These are phyloP conservation scores for Papilio helenus DNA, from an alignment of 1,140 invertebrate genomes.

Conservation along the genomic window DNA sequence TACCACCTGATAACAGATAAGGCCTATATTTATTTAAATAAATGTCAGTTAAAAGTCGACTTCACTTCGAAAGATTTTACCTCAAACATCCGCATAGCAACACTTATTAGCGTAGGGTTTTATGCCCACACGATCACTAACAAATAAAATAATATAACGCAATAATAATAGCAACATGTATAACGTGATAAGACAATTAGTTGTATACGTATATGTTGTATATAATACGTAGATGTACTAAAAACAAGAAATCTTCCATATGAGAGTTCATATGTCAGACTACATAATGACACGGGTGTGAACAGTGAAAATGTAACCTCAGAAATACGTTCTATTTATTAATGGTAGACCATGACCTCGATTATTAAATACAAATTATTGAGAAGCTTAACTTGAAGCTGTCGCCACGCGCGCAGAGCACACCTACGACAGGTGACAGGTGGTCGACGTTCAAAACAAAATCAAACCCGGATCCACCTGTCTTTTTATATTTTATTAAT, in stretches of 20 bases:
- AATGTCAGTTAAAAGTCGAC: neutral
- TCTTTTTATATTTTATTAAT: constrained; percentile 6
- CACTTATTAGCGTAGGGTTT: too few relatives aligned
- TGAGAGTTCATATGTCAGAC: neutral
- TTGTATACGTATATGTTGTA: too few relatives aligned
- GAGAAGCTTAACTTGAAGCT: neutral
- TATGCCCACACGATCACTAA: too few relatives aligned
- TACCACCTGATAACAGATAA: neutral
- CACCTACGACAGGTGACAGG: neutral
- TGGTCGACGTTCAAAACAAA: neutral
- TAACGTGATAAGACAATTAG: too few relatives aligned
- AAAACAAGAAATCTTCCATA: too few relatives aligned
- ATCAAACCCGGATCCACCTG: constrained; percentile 7
- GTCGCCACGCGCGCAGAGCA: neutral
- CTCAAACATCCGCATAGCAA: constrained; percentile 1
- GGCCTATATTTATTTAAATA: neutral
- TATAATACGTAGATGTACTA: neutral
- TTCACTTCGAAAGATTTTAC: neutral
- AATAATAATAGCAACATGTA: too few relatives aligned
- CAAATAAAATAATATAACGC: too few relatives aligned
- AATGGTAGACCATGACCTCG: neutral
- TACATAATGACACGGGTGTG: neutral
- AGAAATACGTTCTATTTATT: neutral
- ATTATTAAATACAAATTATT: constrained; percentile 12
- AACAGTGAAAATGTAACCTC: neutral